Evolutionary conservation across 2,888 invertebrate genomes (phyloP).

Genomic region (Tipula confusa): DNA sequence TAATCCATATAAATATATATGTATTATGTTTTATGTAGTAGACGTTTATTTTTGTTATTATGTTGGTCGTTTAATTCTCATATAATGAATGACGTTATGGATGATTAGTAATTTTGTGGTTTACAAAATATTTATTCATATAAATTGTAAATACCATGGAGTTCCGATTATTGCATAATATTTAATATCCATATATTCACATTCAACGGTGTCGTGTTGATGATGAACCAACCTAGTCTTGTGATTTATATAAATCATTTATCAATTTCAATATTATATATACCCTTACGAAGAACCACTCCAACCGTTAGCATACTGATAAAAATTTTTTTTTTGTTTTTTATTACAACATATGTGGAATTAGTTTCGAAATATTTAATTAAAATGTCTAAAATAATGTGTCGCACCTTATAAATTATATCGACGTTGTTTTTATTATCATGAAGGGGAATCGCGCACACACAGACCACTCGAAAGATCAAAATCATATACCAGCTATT

Average conservation of each 20-base stretch:
- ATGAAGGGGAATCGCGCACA: background rate
- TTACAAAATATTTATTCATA: background rate
- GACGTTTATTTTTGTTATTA: background rate
- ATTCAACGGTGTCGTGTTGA: background rate
- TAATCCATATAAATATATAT: background rate
- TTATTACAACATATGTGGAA: background rate
- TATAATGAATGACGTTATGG: constrained; percentile 25
- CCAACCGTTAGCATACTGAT: background rate
- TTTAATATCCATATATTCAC: background rate
- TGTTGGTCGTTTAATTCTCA: background rate
- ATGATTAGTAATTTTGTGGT: background rate
- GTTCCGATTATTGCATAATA: background rate
- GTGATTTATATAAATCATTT: background rate
- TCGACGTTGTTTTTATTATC: background rate
- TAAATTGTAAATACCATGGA: background rate
- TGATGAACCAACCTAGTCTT: background rate
- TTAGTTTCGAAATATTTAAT: background rate
- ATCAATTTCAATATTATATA: background rate
- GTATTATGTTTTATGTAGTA: background rate
- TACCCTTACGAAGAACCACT: background rate
- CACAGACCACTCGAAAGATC: background rate
- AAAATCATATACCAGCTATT: background rate
- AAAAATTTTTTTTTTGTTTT: background rate
- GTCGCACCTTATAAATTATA: background rate
- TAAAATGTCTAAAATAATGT: background rate